Evolutionary conservation across 1,140 invertebrate genomes (phyloP).

Genomic region (Bombus vancouverensis): DNA sequence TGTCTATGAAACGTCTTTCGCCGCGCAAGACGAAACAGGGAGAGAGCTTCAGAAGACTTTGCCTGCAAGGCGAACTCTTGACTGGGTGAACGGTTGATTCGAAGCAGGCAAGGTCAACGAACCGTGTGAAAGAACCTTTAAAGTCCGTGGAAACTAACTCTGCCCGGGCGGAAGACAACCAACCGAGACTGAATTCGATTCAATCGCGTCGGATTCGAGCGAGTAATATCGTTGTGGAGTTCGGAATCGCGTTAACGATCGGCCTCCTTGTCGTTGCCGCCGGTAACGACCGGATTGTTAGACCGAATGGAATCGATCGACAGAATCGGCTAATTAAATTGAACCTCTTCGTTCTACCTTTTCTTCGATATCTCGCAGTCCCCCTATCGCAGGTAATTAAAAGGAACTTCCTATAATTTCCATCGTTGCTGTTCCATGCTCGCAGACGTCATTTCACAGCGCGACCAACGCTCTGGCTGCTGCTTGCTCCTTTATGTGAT

Average conservation of each 20-base stretch:
- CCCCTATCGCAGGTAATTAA: conserved; percentile 63
- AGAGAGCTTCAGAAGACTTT: not conserved
- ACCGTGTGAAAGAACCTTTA: conserved; percentile 47
- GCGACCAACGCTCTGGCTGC: not conserved
- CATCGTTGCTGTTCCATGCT: conserved; percentile 11
- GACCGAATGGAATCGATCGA: conserved; percentile 63
- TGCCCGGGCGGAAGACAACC: conserved; percentile 15
- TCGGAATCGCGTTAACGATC: conserved; percentile 70
- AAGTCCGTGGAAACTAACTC: conserved; percentile 38
- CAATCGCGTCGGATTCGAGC: conserved; percentile 62
- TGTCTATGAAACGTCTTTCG: not conserved
- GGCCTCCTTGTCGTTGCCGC: conserved; percentile 55
- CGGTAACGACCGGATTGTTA: conserved; percentile 59
- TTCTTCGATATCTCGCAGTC: conserved; percentile 35
- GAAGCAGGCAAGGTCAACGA: not conserved
- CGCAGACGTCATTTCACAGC: conserved; percentile 44
- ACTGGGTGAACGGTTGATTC: not conserved
- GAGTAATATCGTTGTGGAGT: conserved; percentile 64
- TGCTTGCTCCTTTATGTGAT: conserved; percentile 4
- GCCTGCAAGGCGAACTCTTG: not conserved
- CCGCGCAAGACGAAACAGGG: not conserved
- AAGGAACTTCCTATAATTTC: conserved; percentile 63
- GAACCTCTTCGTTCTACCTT: conserved; percentile 37
- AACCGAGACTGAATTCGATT: conserved; percentile 60
- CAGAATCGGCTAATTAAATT: conserved; percentile 71